Evolutionary conservation across 2,797 vertebrate species (phyloP).

Genomic region (Menidia menidia): DNA sequence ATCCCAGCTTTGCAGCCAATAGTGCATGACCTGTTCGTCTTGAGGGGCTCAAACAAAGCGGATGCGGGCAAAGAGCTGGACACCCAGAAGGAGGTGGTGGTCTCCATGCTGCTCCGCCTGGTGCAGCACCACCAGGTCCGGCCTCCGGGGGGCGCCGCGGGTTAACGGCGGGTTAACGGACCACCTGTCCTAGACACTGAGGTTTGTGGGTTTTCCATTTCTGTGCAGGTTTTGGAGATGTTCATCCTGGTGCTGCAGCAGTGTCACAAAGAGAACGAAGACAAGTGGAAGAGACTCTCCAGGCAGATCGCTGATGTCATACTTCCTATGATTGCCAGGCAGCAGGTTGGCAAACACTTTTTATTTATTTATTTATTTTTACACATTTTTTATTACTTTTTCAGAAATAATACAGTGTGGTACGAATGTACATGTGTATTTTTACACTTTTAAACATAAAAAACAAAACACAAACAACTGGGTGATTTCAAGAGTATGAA

Average conservation of each 20-base stretch:
- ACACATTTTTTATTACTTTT: no score
- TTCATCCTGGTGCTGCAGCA: slow-evolving; percentile 97
- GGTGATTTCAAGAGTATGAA: no score
- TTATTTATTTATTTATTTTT: not conserved
- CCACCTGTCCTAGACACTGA: not conserved
- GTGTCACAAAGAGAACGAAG: slow-evolving; percentile 98
- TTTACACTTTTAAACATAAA: no score
- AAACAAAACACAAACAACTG: no score
- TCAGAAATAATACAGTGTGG: no score
- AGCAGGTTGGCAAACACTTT: slow-evolving; percentile 85
- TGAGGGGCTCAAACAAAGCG: slow-evolving; percentile 96
- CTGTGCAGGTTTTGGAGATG: slow-evolving; percentile 94
- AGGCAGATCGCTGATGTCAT: slow-evolving; percentile 95
- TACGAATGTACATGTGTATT: no score
- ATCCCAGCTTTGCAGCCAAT: slow-evolving; percentile 97
- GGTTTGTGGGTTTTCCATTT: accelerated
- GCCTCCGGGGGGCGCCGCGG: not conserved
- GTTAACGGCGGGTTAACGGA: no score
- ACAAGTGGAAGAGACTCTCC: slow-evolving; percentile 97
- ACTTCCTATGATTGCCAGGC: slow-evolving; percentile 95
- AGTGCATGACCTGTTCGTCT: slow-evolving; percentile 96
- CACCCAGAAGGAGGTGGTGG: slow-evolving; percentile 97
- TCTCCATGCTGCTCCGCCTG: slow-evolving; percentile 96
- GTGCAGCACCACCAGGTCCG: slow-evolving; percentile 96
- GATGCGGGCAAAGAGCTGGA: slow-evolving; percentile 98